Conservation (phyloP, 1,140 invertebrate species). For the Euglossa dilemma region DNA sequence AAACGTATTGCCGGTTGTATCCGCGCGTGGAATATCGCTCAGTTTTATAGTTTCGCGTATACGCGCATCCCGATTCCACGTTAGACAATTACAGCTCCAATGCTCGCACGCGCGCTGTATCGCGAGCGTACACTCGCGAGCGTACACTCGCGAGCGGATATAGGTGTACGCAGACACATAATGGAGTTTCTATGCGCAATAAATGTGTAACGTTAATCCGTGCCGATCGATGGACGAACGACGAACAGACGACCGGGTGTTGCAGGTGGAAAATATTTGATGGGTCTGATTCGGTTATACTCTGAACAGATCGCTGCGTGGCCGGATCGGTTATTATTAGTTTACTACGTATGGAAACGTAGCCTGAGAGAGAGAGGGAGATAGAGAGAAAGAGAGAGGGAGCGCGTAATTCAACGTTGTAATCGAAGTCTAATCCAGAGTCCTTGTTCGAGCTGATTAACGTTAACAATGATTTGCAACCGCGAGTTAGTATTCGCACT, state of each 20-base stretch:
- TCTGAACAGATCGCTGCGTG: conserved; percentile 6
- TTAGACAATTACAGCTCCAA: conserved; percentile 47
- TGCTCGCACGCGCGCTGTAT: background rate
- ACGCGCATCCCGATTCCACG: conserved; percentile 31
- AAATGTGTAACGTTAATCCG: conserved; percentile 48
- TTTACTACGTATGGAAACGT: conserved; percentile 20
- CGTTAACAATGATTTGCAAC: no score
- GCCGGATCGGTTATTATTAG: conserved; percentile 31
- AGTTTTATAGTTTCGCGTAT: conserved; percentile 47
- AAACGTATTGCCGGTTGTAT: conserved; percentile 67
- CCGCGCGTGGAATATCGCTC: conserved; percentile 56
- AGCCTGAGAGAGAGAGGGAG: conserved; percentile 3
- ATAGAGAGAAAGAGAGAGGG: no score
- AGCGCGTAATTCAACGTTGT: background rate
- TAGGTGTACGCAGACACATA: background rate
- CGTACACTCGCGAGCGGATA: background rate
- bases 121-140: background rate
- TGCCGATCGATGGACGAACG: conserved; percentile 27
- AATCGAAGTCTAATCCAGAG: conserved; percentile 9
- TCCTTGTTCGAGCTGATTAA: conserved; percentile 7
- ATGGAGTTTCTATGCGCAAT: conserved; percentile 39
- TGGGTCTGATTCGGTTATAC: conserved; percentile 38
- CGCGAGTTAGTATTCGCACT: background rate
- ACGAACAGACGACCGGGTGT: background rate
- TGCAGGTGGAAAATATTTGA: conserved; percentile 46